Conservation (phyloP, 2,888 invertebrate species). For the Phortica okadai region DNA sequence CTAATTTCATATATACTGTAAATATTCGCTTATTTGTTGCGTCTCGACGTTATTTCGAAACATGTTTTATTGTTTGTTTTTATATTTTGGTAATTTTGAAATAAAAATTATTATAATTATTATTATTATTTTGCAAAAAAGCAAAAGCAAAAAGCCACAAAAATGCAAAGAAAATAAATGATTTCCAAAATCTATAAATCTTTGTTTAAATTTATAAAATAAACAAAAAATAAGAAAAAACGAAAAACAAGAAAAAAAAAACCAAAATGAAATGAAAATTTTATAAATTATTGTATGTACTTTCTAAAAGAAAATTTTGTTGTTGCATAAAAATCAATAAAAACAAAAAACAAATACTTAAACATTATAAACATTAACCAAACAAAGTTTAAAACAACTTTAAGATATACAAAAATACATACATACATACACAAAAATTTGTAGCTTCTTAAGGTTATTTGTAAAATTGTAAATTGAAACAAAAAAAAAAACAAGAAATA, state of each 20-base stretch:
- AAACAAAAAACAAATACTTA: slow-evolving; percentile 27
- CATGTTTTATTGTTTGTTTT: slow-evolving; percentile 1
- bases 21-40: not conserved
- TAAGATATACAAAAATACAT: slow-evolving; percentile 36
- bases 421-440: slow-evolving; percentile 63
- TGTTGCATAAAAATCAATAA: slow-evolving; percentile 36
- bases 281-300: slow-evolving; percentile 62
- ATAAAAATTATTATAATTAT: not conserved
- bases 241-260: not conserved
- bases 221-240: not conserved
- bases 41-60: slow-evolving; percentile 2
- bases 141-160: slow-evolving; percentile 57
- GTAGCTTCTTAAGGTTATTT: slow-evolving; percentile 40
- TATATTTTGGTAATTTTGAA: not conserved
- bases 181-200: slow-evolving; percentile 69
- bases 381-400: slow-evolving; percentile 30
- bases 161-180: slow-evolving; percentile 57
- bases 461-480: slow-evolving; percentile 14
- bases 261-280: slow-evolving; percentile 41
- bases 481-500: not conserved
- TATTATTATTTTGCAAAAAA: not conserved
- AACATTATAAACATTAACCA: slow-evolving; percentile 47
- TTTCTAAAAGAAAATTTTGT: slow-evolving; percentile 64
- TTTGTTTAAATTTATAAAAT: slow-evolving; percentile 58
- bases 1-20: not conserved